Percentiles rank a stretch among this genome's conserved stretches.
Evolutionary conservation across 2,888 invertebrate species (phyloP).

Genomic region (Macrophya annulata): DNA sequence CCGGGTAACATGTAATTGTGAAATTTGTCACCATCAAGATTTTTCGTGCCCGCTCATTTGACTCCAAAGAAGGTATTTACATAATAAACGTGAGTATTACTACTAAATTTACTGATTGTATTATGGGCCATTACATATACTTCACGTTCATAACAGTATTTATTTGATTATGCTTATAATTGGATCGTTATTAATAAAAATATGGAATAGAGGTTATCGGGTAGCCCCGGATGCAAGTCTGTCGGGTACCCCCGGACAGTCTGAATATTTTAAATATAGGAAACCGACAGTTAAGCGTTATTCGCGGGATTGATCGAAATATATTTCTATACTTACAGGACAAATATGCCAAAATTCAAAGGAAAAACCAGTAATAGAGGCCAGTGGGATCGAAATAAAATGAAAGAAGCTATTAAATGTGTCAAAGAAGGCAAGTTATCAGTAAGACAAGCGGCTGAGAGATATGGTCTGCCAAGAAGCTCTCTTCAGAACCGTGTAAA

Average conservation of each 20-base stretch:
- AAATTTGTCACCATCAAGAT: background rate
- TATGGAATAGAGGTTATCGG: slow-evolving; percentile 11
- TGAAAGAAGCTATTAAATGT: slow-evolving; percentile 24
- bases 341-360: slow-evolving; percentile 20
- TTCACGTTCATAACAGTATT: slow-evolving; percentile 2
- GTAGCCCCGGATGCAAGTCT: slow-evolving; percentile 15
- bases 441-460: slow-evolving; percentile 10
- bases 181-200: slow-evolving; percentile 15
- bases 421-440: slow-evolving; percentile 27
- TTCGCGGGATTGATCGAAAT: background rate
- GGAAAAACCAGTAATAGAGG: slow-evolving; percentile 3
- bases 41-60: background rate
- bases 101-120: background rate
- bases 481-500: slow-evolving; percentile 19
- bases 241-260: slow-evolving; percentile 10
- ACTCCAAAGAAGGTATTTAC: background rate
- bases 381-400: slow-evolving; percentile 23
- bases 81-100: background rate
- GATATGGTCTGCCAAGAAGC: slow-evolving; percentile 6
- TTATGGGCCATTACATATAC: background rate
- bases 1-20: background rate
- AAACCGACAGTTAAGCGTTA: slow-evolving; percentile 13
- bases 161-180: background rate
- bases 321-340: slow-evolving; percentile 12
- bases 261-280: background rate